These are phyloP conservation scores for Bergia sp. DNA, from an alignment of 92 coral and sea anemone species.

Conservation along the genomic window DNA sequence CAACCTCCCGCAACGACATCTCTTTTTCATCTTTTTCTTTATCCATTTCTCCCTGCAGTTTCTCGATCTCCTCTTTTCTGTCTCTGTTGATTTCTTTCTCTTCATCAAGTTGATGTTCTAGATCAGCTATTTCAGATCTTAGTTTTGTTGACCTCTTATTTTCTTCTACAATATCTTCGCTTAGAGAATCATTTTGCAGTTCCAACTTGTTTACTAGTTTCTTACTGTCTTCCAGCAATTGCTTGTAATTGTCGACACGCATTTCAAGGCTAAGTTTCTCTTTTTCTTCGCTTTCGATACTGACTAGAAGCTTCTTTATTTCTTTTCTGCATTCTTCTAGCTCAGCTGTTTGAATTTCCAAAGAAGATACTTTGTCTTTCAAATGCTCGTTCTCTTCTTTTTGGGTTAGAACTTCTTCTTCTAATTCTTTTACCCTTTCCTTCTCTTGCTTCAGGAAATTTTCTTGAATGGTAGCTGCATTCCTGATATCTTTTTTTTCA, in stretches of 20 bases:
- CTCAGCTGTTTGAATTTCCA: conserved; percentile 52
- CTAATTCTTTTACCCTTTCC: conserved; percentile 50
- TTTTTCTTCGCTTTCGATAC: conserved; percentile 63
- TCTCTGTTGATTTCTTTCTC: conserved; percentile 64
- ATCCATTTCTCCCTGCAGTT: conserved; percentile 57
- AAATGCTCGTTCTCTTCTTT: conserved; percentile 65
- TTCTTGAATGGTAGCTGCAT: conserved; percentile 55
- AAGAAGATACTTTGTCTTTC: not conserved
- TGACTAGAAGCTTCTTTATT: conserved; percentile 60
- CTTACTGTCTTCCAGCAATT: conserved; percentile 48
- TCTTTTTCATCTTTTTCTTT: conserved; percentile 68
- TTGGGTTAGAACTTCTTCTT: conserved; percentile 46
- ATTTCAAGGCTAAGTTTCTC: conserved; percentile 66
- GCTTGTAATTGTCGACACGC: conserved; percentile 61
- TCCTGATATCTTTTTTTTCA: conserved; percentile 58
- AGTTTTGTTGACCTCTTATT: conserved; percentile 64
- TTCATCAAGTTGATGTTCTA: conserved; percentile 65
- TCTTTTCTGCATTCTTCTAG: conserved; percentile 57
- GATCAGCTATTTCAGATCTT: conserved; percentile 65
- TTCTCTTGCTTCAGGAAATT: conserved; percentile 59
- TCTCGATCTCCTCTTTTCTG: conserved; percentile 50
- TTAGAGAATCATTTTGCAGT: conserved; percentile 67
- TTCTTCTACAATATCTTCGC: conserved; percentile 67
- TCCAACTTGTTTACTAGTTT: conserved; percentile 75
- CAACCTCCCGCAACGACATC: conserved; percentile 58